Evolutionary conservation across 2,113 vertebrate species (phyloP).

Genomic region (Megaptera novaeangliae): DNA sequence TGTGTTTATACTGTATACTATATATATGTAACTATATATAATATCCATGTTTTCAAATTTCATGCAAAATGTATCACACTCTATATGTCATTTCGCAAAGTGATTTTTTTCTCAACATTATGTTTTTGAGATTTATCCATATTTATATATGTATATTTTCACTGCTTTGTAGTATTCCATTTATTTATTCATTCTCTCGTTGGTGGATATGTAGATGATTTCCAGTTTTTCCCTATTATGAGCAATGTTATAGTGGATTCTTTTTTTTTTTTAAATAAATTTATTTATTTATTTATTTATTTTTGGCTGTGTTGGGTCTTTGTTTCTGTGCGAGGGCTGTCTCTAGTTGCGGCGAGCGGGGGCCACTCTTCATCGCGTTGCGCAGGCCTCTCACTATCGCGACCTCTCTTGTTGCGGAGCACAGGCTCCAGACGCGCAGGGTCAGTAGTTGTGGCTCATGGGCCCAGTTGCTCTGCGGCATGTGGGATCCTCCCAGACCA

Average conservation of each 20-base stretch:
- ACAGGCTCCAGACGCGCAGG: too few relatives aligned
- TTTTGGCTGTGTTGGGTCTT: too few relatives aligned
- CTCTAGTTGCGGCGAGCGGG: too few relatives aligned
- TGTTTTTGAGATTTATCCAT: not conserved
- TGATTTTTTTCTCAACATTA: not conserved
- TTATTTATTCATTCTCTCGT: not conserved
- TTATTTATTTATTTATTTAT: too few relatives aligned
- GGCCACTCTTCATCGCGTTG: too few relatives aligned
- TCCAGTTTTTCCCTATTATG: not conserved
- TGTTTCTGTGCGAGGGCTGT: too few relatives aligned
- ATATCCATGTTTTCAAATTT: not conserved
- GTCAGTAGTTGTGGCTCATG: too few relatives aligned
- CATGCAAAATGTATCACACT: not conserved
- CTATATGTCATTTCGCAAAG: not conserved
- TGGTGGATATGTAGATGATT: not conserved
- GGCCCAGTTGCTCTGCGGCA: too few relatives aligned
- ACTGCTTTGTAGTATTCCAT: not conserved
- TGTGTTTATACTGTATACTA: not conserved
- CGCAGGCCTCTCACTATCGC: too few relatives aligned
- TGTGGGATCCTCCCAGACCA: too few relatives aligned
- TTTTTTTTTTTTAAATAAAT: not conserved
- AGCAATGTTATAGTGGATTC: not conserved
- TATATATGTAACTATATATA: not conserved
- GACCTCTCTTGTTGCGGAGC: too few relatives aligned
- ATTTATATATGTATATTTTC: not conserved